Conservation (phyloP, 2,888 invertebrate genomes). For the Dryococelus australis region DNA sequence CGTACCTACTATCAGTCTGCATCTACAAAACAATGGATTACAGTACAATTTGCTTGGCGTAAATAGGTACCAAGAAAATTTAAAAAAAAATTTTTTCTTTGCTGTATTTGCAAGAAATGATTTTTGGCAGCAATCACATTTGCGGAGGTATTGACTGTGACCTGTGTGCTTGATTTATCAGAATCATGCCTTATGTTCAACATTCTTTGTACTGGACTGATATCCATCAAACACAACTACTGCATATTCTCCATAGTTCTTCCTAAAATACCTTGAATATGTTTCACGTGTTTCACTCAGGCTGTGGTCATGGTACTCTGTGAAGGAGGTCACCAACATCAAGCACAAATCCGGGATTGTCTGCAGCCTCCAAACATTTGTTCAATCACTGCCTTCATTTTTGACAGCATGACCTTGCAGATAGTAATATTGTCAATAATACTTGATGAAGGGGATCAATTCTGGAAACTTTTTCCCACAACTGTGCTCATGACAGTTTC, state of each 20-base stretch:
- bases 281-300: conserved; percentile 12
- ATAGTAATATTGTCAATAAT: conserved; percentile 25
- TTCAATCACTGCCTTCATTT: neutral
- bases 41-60: conserved; percentile 17
- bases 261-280: neutral
- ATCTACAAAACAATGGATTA: neutral
- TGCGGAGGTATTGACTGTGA: neutral
- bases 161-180: conserved; percentile 16
- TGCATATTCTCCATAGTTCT: neutral
- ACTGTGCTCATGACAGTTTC: conserved; percentile 11
- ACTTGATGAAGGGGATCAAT: neutral
- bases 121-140: neutral
- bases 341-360: conserved; percentile 21
- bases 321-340: conserved; percentile 19
- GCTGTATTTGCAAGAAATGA: neutral
- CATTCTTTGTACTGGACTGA: conserved; percentile 3
- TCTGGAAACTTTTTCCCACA: conserved; percentile 12
- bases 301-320: neutral
- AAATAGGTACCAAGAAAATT: neutral
- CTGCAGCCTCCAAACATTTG: neutral
- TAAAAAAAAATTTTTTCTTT: neutral
- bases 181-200: neutral
- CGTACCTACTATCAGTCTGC: neutral
- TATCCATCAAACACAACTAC: conserved; percentile 27
- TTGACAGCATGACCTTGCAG: neutral